Evolutionary conservation across 23 tunicate species (phyloP), one percentile per base, ranked within the genome.

Genomic region (Halocynthia aurantium): DNA sequence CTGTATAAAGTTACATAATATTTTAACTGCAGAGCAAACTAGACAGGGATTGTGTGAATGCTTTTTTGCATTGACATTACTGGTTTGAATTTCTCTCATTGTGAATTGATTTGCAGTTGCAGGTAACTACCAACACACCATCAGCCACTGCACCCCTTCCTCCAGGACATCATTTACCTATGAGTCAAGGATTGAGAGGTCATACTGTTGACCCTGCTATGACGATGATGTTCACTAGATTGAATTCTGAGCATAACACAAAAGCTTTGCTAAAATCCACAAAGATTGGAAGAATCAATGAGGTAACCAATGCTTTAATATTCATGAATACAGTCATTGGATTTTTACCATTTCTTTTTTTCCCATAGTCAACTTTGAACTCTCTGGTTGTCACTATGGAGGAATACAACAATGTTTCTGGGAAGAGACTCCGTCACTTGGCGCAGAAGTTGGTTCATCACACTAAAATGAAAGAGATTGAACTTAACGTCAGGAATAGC

Each of bases 401-500:
- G 52, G 82, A 85, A 6, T 89, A 89, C 80, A 84, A 83, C 49
- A 76, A 83, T 10, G 80, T 89, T 52, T 77, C 96, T 8, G 76
- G 83, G 8, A 63, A 80, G 8, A 80, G 96, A 18, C 60, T 89
- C 44, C 88, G 70, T 50, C 88, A 84, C 52, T 74, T 89, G 58
- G 96, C 84, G 8, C 77, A 62, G 68, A 89, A 89, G 83, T 50
- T 89, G 65, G 65, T 89, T 20, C 88, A 89, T 80, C 88, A 89
- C 68, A 84, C 80, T 10, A 89, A 80, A 69, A 89, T 89, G 96
- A 89, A 89, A 60, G 83, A 67, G 67, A 89, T 89, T 75, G 96
- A 89, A 61, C 80, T 80, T 10, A 89, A 89, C 61, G 88, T 89
- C 49, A 68, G 96, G 58, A 76, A 71, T 61, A 89, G 96, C 85